These are phyloP conservation scores for Liolophura sinensis DNA, from an alignment of 1,140 invertebrate genomes.

Conservation along the genomic window DNA sequence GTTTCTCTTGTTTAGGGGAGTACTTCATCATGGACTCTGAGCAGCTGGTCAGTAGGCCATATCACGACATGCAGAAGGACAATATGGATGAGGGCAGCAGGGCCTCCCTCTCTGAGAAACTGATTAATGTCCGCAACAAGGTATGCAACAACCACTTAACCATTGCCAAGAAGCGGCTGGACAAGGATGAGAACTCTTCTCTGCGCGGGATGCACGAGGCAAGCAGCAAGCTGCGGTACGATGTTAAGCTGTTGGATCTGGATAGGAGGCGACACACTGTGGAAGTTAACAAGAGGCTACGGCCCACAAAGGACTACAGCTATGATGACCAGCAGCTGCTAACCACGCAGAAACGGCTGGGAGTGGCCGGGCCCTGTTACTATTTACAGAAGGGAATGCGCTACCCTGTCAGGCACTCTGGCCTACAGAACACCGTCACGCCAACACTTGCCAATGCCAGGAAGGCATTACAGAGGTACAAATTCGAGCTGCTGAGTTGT, in stretches of 20 bases:
- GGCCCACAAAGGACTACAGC: constrained; percentile 40
- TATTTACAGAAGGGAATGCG: constrained; percentile 44
- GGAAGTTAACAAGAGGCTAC: constrained; percentile 36
- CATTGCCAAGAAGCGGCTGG: constrained; percentile 27
- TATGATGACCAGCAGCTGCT: constrained; percentile 42
- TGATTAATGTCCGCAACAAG: constrained; percentile 48
- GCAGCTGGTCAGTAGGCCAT: constrained; percentile 42
- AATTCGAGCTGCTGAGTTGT: too few relatives aligned
- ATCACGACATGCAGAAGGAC: constrained; percentile 36
- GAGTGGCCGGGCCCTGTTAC: constrained; percentile 31
- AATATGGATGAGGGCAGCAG: constrained; percentile 26
- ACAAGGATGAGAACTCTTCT: constrained; percentile 28
- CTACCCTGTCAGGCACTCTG: constrained; percentile 29
- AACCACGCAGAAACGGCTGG: constrained; percentile 40
- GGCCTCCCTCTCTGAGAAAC: constrained; percentile 35
- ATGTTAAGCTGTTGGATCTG: constrained; percentile 48
- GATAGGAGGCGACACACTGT: constrained; percentile 43
- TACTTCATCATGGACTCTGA: constrained; percentile 54
- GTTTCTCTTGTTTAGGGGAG: constrained; percentile 37
- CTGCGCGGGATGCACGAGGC: constrained; percentile 40
- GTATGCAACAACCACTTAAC: constrained; percentile 44
- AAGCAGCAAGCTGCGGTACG: constrained; percentile 39
- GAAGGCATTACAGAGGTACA: constrained; percentile 18
- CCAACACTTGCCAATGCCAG: constrained; percentile 40
- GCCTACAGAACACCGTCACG: constrained; percentile 25